A percentile compares a stretch with the other conserved stretches of the same genome.
phyloP scores from a whole-genome alignment of 2,113 vertebrate species.

The Siniperca knerii region DNA sequence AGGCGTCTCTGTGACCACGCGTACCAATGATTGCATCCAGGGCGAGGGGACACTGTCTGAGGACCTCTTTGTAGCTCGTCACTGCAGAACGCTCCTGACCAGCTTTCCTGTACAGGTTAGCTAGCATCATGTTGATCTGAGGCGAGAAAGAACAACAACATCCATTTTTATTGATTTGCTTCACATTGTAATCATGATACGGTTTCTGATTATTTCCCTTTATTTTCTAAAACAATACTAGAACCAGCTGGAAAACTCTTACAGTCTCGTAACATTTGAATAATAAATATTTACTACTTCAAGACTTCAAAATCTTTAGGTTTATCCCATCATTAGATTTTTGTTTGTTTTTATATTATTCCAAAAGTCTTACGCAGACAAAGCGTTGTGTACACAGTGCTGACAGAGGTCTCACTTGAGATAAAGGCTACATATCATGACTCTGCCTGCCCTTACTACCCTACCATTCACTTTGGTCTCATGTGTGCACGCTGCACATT shows the following conservation, averaged over 20 bases:
- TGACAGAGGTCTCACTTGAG: background rate
- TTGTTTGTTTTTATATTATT: background rate
- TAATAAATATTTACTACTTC: background rate
- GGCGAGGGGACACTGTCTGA: conserved; percentile 96
- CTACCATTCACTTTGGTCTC: no score
- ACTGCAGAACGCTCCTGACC: conserved; percentile 98
- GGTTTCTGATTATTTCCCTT: background rate
- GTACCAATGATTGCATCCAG: conserved; percentile 96
- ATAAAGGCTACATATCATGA: background rate
- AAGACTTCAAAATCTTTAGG: background rate
- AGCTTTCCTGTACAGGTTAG: conserved; percentile 96
- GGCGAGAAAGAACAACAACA: conserved; percentile 14
- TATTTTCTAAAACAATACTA: background rate
- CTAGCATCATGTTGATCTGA: conserved; percentile 99
- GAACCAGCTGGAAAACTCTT: background rate
- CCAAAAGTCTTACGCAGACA: background rate
- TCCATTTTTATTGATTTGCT: background rate
- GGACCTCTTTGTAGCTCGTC: conserved; percentile 98
- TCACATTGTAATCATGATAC: background rate
- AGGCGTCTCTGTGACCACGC: background rate
- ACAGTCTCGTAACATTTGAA: background rate
- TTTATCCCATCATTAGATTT: background rate
- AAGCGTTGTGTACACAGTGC: background rate
- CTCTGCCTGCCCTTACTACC: background rate
- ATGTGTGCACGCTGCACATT: background rate